Conservation (phyloP, 2,797 vertebrate genomes). For the Paguma larvata region DNA sequence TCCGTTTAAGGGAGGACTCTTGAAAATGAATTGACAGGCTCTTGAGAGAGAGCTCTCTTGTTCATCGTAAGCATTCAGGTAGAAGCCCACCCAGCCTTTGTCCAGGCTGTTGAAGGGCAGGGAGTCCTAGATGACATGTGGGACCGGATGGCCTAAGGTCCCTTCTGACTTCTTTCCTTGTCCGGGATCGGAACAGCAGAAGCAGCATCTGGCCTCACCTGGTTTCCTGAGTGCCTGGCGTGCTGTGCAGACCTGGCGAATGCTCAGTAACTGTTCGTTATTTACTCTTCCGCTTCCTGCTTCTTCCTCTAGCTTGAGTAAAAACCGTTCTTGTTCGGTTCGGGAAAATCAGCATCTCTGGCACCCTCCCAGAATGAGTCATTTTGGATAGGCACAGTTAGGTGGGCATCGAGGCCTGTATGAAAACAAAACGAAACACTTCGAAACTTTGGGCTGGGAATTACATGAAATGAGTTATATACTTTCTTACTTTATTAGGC, state of each 20-base stretch:
- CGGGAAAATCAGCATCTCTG: background rate
- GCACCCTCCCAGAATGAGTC: background rate
- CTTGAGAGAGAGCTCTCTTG: conserved; percentile 23
- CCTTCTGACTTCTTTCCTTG: conserved; percentile 26
- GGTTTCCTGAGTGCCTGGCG: background rate
- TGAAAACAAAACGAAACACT: background rate
- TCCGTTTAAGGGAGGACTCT: conserved; percentile 32
- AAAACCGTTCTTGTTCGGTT: conserved; percentile 40
- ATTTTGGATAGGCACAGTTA: background rate
- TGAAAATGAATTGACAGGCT: background rate
- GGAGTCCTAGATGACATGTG: background rate
- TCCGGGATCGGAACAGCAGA: background rate
- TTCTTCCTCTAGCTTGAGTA: conserved; percentile 60
- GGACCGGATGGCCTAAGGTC: background rate
- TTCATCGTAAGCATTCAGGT: background rate
- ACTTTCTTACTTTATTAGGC: conserved; percentile 44
- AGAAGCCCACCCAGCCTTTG: background rate
- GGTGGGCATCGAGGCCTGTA: background rate
- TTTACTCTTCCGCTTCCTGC: conserved; percentile 64
- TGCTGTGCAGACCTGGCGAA: background rate
- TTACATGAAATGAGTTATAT: background rate
- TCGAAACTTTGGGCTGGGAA: conserved; percentile 1
- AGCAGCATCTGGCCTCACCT: background rate
- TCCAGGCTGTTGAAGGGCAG: background rate
- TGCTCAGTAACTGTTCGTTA: background rate